Evolutionary conservation across 2,797 vertebrate species (phyloP).

Genomic region (Eospalax fontanierii): DNA sequence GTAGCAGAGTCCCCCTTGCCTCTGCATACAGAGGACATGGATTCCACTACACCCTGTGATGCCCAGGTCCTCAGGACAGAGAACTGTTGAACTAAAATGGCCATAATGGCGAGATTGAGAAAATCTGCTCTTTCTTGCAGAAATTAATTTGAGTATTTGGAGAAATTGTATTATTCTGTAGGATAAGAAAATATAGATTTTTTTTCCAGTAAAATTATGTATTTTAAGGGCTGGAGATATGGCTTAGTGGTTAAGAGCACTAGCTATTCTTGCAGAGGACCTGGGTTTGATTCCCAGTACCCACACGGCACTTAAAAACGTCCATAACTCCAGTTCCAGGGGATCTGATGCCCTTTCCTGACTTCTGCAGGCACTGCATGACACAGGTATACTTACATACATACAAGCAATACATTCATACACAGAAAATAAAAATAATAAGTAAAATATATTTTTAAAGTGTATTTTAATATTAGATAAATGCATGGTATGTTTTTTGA

Average conservation of each 20-base stretch:
- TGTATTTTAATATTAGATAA: not conserved
- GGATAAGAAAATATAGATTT: not conserved
- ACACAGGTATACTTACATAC: too few relatives aligned
- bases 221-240: too few relatives aligned
- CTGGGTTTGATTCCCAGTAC: too few relatives aligned
- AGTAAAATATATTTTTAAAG: not conserved
- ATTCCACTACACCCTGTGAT: fast-evolving
- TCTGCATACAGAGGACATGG: not conserved
- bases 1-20: too few relatives aligned
- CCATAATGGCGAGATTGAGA: fast-evolving
- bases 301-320: too few relatives aligned
- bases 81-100: not conserved
- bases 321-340: too few relatives aligned
- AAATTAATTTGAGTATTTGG: not conserved
- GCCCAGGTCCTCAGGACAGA: not conserved
- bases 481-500: not conserved
- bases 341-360: too few relatives aligned
- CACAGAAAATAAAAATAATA: too few relatives aligned
- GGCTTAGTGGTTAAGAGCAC: too few relatives aligned
- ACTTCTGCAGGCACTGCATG: too few relatives aligned
- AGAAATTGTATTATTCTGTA: not conserved
- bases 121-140: not conserved
- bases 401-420: too few relatives aligned
- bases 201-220: not conserved
- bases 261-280: too few relatives aligned